These are phyloP conservation scores for Platichthys stellatus DNA, from an alignment of 2,113 vertebrate species.

Conservation along the genomic window DNA sequence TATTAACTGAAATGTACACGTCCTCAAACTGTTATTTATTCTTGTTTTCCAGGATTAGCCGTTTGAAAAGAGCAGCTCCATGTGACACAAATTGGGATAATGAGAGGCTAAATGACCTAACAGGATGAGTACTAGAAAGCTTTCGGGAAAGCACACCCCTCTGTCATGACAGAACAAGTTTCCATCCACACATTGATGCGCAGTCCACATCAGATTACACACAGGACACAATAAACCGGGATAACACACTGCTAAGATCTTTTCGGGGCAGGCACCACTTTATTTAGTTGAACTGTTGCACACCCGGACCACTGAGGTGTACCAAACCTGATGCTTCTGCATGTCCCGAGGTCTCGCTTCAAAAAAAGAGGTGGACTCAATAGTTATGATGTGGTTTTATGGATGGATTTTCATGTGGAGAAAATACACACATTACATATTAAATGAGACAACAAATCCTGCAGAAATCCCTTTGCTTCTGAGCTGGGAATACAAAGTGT, in stretches of 20 bases:
- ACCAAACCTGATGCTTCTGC: too few species aligned
- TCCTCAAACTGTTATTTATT: too few species aligned
- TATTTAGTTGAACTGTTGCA: not conserved
- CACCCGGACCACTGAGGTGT: too few species aligned
- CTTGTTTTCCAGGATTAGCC: not conserved
- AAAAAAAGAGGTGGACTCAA: too few species aligned
- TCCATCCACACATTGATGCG: not conserved
- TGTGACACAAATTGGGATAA: not conserved
- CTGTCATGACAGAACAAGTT: not conserved
- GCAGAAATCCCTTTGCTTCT: too few species aligned
- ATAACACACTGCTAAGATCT: too few species aligned
- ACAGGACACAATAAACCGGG: not conserved
- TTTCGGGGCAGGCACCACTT: not conserved
- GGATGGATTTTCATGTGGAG: too few species aligned
- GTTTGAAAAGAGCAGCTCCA: not conserved
- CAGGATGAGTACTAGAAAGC: not conserved
- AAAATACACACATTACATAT: too few species aligned
- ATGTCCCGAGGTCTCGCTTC: too few species aligned
- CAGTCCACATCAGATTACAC: not conserved
- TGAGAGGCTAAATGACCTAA: not conserved
- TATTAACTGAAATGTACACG: not conserved
- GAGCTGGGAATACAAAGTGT: too few species aligned
- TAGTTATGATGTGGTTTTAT: too few species aligned
- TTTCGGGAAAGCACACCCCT: not conserved
- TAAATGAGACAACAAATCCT: too few species aligned